phyloP scores from a whole-genome alignment of 2,797 vertebrate genomes.

The Vireo griseus region DNA sequence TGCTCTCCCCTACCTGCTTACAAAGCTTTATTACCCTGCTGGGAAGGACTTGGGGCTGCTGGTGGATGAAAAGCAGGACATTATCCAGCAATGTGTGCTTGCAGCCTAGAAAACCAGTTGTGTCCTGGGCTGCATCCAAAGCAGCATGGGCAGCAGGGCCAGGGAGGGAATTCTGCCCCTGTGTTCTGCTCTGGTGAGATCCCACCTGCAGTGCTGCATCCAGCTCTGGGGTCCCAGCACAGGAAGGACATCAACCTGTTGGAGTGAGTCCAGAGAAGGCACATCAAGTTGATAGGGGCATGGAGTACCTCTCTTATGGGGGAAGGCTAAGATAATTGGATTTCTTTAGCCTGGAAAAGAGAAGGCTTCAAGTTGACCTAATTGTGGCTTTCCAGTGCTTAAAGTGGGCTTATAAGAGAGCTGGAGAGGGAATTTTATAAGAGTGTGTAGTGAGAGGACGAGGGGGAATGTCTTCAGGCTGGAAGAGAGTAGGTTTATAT shows the following conservation, averaged over 20 bases:
- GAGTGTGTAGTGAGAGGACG: background rate
- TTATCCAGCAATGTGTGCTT: background rate
- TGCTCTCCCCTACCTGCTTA: background rate
- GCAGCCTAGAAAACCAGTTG: rapidly evolving
- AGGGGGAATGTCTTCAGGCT: background rate
- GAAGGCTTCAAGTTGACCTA: background rate
- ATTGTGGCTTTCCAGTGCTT: background rate
- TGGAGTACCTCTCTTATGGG: background rate
- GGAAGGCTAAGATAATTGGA: background rate
- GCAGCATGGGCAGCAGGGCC: rapidly evolving
- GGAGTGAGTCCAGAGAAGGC: background rate
- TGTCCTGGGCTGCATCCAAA: background rate
- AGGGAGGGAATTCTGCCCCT: background rate
- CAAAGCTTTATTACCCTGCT: background rate
- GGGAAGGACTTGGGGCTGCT: background rate
- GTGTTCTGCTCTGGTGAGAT: background rate
- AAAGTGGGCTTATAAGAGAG: background rate
- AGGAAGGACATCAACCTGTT: background rate
- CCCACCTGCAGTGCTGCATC: rapidly evolving
- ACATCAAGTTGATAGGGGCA: background rate
- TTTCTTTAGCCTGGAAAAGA: background rate
- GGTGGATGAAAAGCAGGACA: background rate
- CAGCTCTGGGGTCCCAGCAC: background rate
- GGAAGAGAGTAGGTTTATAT: background rate
- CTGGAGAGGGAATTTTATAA: background rate